phyloP scores from a whole-genome alignment of 2,888 invertebrate genomes.

The Plemyria rubiginata region DNA sequence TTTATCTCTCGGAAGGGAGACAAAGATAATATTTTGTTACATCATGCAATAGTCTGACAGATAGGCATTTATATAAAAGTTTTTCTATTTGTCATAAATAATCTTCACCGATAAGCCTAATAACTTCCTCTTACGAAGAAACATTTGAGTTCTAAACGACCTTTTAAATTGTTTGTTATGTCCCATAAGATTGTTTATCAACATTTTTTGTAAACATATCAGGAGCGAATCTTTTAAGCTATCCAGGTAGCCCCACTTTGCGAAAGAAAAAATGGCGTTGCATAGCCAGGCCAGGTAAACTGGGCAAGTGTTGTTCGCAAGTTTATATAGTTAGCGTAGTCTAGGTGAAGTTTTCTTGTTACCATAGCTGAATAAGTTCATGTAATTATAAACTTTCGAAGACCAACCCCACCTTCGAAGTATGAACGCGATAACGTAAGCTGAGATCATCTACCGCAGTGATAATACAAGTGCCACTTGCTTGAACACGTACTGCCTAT shows the following conservation, averaged over 20 bases:
- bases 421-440: slow-evolving; percentile 9
- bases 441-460: slow-evolving; percentile 7
- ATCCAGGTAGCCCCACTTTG: too few species aligned
- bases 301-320: not conserved
- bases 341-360: not conserved
- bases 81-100: slow-evolving; percentile 13
- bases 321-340: not conserved
- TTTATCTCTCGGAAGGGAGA: slow-evolving; percentile 26
- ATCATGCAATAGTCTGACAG: slow-evolving; percentile 3
- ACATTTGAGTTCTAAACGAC: slow-evolving; percentile 4
- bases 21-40: slow-evolving; percentile 4
- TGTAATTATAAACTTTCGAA: slow-evolving; percentile 6
- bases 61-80: slow-evolving; percentile 7
- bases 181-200: slow-evolving; percentile 8
- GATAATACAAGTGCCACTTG: slow-evolving; percentile 17
- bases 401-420: slow-evolving; percentile 10
- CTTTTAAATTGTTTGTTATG: slow-evolving; percentile 19
- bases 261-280: too few species aligned
- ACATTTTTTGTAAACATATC: slow-evolving; percentile 17
- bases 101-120: slow-evolving; percentile 4
- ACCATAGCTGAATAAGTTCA: slow-evolving; percentile 7
- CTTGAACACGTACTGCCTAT: slow-evolving; percentile 25
- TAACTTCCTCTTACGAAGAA: slow-evolving; percentile 10
- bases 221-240: slow-evolving; percentile 4
- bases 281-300: not conserved